Percentiles rank a stretch among this genome's conserved stretches.
These are phyloP conservation scores for Eristalis pertinax DNA, from an alignment of 2,888 invertebrate genomes.

Conservation along the genomic window DNA sequence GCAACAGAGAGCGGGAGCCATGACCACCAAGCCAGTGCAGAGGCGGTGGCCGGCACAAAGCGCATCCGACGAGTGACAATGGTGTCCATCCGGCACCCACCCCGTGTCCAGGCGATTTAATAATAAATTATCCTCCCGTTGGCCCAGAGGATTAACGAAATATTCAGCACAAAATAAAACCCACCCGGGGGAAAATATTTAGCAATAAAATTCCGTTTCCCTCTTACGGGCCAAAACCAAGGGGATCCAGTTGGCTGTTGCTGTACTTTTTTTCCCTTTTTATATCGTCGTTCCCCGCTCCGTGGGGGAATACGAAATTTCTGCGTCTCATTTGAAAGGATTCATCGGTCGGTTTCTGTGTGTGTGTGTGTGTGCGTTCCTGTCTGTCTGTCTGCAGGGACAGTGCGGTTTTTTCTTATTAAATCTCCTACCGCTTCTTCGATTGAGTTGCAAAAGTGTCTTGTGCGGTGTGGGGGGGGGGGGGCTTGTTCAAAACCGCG, in stretches of 20 bases:
- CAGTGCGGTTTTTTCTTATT: background rate
- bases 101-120: slow-evolving; percentile 5
- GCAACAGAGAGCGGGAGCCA: background rate
- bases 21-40: no score
- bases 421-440: background rate
- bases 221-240: no score
- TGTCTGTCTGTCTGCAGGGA: background rate
- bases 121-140: slow-evolving; percentile 18
- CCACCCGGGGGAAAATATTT: slow-evolving; percentile 4
- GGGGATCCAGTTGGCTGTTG: background rate
- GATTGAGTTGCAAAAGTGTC: slow-evolving; percentile 3
- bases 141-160: slow-evolving; percentile 16
- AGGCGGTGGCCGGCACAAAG: background rate
- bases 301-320: background rate
- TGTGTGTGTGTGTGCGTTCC: no score
- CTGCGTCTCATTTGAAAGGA: slow-evolving; percentile 1
- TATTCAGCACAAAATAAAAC: slow-evolving; percentile 11
- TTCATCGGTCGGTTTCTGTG: background rate
- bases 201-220: background rate
- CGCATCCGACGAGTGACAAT: background rate
- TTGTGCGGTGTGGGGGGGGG: background rate
- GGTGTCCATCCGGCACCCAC: background rate
- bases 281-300: background rate
- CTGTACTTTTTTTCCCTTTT: background rate
- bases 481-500: no score